Conservation (phyloP, 2,113 vertebrate species). For the Hylia prasina region DNA sequence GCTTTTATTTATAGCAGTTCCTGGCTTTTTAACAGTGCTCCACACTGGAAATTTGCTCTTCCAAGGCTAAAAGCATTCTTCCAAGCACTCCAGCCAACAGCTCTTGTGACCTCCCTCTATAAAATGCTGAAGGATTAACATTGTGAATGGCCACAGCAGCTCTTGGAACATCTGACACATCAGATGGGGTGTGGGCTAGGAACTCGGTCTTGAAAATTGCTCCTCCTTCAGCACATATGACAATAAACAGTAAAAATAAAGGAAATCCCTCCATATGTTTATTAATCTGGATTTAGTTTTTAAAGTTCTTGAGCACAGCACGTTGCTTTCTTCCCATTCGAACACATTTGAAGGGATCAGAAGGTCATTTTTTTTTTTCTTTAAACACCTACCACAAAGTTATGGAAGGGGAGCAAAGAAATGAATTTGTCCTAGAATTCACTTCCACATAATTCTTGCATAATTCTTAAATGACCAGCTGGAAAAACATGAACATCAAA, state of each 20-base stretch:
- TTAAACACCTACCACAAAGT: not conserved
- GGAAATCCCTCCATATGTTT: not conserved
- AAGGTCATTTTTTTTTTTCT: not conserved
- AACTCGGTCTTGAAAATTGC: not conserved
- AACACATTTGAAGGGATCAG: not conserved
- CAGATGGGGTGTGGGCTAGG: not conserved
- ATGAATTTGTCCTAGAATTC: not conserved
- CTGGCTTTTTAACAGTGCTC: conserved; percentile 15
- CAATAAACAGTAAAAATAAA: not conserved
- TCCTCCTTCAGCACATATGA: not conserved
- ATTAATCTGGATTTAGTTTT: not conserved
- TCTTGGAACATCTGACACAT: not conserved
- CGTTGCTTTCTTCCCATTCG: not conserved
- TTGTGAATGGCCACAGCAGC: not conserved
- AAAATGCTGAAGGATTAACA: conserved; percentile 36
- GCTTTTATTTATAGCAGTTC: conserved; percentile 48
- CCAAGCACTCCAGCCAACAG: conserved; percentile 17
- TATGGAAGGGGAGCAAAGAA: not conserved
- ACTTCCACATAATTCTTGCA: not conserved
- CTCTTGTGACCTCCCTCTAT: conserved; percentile 19
- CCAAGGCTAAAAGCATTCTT: conserved; percentile 41
- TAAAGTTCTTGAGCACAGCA: not conserved
- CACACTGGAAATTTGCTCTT: conserved; percentile 47
- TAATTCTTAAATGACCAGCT: not conserved
- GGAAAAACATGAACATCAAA: not conserved